Conservation (phyloP, 1,140 invertebrate genomes). For the Thaumatotibia leucotreta region DNA sequence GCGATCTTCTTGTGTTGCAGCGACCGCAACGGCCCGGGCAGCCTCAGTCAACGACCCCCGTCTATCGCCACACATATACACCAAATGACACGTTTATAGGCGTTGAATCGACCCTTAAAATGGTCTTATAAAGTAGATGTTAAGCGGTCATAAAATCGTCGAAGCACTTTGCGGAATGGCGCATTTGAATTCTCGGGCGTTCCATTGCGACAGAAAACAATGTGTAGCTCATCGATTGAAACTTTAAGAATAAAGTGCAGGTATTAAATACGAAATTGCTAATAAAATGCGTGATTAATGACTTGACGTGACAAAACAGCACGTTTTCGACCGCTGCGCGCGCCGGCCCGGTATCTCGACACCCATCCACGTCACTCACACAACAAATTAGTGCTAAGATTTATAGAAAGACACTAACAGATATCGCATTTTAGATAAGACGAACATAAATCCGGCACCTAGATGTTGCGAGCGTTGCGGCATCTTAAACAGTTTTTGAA, state of each 20-base stretch:
- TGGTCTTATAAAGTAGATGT: constrained; percentile 40
- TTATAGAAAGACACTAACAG: constrained; percentile 14
- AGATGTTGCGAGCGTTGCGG: constrained; percentile 30
- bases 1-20: constrained; percentile 59
- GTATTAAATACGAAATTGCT: background rate
- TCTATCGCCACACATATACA: constrained; percentile 33
- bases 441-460: background rate
- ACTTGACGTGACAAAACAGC: background rate
- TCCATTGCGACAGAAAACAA: background rate
- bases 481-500: constrained; percentile 49
- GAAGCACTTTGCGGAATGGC: constrained; percentile 37
- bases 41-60: constrained; percentile 56
- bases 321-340: background rate
- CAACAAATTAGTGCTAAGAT: background rate
- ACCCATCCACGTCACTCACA: background rate
- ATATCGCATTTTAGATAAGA: constrained; percentile 1
- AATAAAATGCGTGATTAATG: constrained; percentile 4
- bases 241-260: background rate
- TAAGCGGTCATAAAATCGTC: constrained; percentile 40
- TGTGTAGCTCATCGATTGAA: background rate
- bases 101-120: constrained; percentile 42
- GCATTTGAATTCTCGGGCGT: background rate
- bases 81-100: constrained; percentile 41
- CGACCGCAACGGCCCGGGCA: constrained; percentile 46
- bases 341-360: background rate